A percentile compares a stretch with the other conserved stretches of the same genome.
Conservation (phyloP, 2,113 vertebrate genomes). For the Perca flavescens region DNA sequence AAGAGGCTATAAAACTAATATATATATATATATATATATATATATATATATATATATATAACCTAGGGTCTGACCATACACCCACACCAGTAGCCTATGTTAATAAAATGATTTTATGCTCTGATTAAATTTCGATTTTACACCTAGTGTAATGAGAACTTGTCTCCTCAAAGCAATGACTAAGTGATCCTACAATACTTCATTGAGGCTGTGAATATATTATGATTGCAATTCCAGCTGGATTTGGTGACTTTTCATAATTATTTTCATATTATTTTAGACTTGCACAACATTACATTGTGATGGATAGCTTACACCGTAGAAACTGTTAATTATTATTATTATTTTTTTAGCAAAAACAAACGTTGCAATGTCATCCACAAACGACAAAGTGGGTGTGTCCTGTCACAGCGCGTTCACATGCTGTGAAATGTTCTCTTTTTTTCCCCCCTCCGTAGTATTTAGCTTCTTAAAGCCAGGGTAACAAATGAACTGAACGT, state of each 20-base stretch:
- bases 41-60: too few species aligned
- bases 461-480: neutral
- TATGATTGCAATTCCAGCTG: neutral
- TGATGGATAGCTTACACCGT: neutral
- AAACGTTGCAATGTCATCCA: neutral
- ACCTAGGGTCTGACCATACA: neutral
- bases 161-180: neutral
- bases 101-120: neutral
- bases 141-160: neutral
- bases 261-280: neutral
- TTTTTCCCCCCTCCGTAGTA: neutral
- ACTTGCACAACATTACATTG: neutral
- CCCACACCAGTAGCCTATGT: neutral
- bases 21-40: too few species aligned
- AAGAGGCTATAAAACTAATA: neutral
- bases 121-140: neutral
- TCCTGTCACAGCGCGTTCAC: neutral
- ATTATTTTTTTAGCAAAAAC: neutral
- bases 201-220: neutral
- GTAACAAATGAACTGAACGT: neutral
- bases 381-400: neutral
- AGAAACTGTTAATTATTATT: neutral
- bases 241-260: neutral
- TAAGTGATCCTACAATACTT: neutral
- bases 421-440: neutral